Percentiles rank a stretch among this genome's conserved stretches.
Evolutionary conservation across 1,140 invertebrate species (phyloP).

Genomic region (Drosophila kurseongensis): DNA sequence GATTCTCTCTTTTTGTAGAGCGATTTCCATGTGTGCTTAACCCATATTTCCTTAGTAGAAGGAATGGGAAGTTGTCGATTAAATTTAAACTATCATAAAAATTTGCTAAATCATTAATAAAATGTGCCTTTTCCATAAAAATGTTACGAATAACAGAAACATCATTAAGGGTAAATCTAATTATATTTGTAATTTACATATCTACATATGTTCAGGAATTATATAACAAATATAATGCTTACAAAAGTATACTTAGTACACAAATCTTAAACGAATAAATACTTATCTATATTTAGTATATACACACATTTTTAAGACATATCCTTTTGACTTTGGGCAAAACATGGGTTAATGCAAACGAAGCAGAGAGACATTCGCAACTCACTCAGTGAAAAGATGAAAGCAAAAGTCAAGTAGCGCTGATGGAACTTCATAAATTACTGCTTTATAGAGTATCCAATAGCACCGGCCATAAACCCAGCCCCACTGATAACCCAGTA

Average conservation of each 20-base stretch:
- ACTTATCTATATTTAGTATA: too few species aligned
- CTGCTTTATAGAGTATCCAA: conserved; percentile 73
- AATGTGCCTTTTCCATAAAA: too few species aligned
- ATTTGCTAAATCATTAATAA: too few species aligned
- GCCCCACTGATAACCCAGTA: conserved; percentile 51
- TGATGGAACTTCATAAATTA: conserved; percentile 54
- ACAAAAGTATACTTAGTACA: too few species aligned
- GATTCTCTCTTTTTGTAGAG: conserved; percentile 2
- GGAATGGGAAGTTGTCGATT: not conserved
- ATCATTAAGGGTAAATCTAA: too few species aligned
- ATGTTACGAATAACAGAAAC: too few species aligned
- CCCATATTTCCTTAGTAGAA: conserved; percentile 31
- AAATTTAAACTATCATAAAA: not conserved
- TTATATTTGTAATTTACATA: too few species aligned
- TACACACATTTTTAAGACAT: too few species aligned
- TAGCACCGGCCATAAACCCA: conserved; percentile 58
- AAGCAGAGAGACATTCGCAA: conserved; percentile 24
- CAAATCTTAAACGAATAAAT: too few species aligned
- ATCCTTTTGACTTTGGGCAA: too few species aligned
- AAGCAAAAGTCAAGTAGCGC: conserved; percentile 59
- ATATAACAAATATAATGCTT: too few species aligned
- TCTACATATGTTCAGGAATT: too few species aligned
- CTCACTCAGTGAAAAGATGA: conserved; percentile 21
- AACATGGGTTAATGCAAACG: conserved; percentile 9
- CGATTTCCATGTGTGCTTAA: conserved; percentile 41